phyloP scores from a whole-genome alignment of 1,140 invertebrate genomes.

The Cyclina sinensis region DNA sequence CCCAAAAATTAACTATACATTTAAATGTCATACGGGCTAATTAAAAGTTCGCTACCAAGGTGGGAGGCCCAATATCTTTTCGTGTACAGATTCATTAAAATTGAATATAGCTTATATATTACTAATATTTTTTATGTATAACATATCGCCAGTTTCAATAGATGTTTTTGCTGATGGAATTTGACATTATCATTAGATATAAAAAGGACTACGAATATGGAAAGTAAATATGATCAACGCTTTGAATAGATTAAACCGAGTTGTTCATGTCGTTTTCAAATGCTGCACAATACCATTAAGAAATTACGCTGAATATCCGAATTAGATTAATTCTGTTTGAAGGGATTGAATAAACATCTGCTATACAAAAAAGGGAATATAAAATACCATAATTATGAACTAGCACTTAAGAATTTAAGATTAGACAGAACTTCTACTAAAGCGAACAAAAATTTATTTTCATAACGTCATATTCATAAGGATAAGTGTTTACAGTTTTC shows the following conservation, averaged over 20 bases:
- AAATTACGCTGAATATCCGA: slow-evolving; percentile 18
- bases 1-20: too few species aligned
- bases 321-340: slow-evolving; percentile 30
- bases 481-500: too few species aligned
- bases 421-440: too few species aligned
- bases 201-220: background rate
- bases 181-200: slow-evolving; percentile 20
- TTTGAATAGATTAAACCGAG: background rate
- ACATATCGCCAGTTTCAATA: slow-evolving; percentile 25
- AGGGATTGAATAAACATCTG: slow-evolving; percentile 22
- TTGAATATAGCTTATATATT: slow-evolving; percentile 24
- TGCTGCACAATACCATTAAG: background rate
- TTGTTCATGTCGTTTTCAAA: background rate
- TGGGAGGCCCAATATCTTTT: slow-evolving; percentile 18
- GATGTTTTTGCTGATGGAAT: slow-evolving; percentile 16
- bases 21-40: background rate
- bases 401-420: too few species aligned
- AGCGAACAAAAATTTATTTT: too few species aligned
- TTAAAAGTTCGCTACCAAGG: background rate
- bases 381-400: background rate
- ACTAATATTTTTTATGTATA: slow-evolving; percentile 29
- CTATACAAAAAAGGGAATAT: background rate
- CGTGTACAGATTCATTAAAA: slow-evolving; percentile 44
- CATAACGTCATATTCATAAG: too few species aligned
- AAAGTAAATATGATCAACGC: background rate